These are phyloP conservation scores for Egretta garzetta DNA, from an alignment of 2,113 vertebrate species.

Conservation along the genomic window DNA sequence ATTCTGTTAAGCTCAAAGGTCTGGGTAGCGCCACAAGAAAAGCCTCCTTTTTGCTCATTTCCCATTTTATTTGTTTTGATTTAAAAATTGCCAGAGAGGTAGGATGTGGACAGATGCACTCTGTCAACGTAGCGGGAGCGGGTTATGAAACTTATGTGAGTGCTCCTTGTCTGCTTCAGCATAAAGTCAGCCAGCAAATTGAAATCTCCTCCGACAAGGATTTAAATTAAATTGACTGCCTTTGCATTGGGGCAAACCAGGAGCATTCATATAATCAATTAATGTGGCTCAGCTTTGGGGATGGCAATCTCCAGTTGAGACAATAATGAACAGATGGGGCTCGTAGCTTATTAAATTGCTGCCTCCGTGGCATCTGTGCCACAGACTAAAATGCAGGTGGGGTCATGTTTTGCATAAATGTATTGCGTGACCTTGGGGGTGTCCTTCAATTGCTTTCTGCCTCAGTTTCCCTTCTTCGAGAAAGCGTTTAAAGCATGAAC, in stretches of 20 bases:
- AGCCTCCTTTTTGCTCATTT: background rate
- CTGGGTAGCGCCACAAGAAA: background rate
- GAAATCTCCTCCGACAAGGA: conserved; percentile 43
- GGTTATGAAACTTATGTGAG: background rate
- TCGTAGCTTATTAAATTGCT: conserved; percentile 49
- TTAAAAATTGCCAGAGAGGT: conserved; percentile 4
- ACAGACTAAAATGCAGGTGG: background rate
- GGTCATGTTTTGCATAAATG: conserved; percentile 9
- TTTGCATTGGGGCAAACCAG: conserved; percentile 47
- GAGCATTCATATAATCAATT: conserved; percentile 56
- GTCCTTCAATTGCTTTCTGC: background rate
- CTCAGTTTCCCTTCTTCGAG: background rate
- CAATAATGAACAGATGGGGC: conserved; percentile 57
- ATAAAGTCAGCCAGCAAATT: conserved; percentile 46
- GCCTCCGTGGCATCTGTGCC: conserved; percentile 33
- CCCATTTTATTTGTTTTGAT: conserved; percentile 26
- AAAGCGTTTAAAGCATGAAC: background rate
- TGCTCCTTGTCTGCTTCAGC: conserved; percentile 7
- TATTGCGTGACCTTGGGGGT: background rate
- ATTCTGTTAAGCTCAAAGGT: background rate
- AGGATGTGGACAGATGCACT: conserved; percentile 8
- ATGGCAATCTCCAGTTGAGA: conserved; percentile 44
- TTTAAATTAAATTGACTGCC: conserved; percentile 57
- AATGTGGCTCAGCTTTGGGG: conserved; percentile 41
- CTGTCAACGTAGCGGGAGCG: background rate